Conservation (phyloP, 2,888 invertebrate genomes). For the Anaspis maculata region DNA sequence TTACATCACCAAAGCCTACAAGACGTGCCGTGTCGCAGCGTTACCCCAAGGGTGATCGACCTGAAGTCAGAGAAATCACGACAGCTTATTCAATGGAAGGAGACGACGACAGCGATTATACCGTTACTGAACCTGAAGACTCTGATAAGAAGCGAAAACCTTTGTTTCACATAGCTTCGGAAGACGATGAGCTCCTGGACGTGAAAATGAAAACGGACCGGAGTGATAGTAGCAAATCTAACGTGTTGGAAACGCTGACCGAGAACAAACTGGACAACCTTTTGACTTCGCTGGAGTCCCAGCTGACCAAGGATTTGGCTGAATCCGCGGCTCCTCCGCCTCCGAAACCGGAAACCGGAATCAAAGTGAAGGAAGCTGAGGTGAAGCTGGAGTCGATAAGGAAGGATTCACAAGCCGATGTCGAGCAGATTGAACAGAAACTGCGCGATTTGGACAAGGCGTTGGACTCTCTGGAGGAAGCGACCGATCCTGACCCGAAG, state of each 20-base stretch:
- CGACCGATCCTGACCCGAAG: slow-evolving; percentile 24
- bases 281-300: slow-evolving; percentile 18
- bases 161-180: slow-evolving; percentile 43
- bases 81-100: slow-evolving; percentile 20
- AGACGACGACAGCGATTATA: slow-evolving; percentile 29
- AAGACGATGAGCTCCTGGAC: slow-evolving; percentile 34
- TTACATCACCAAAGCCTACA: slow-evolving; percentile 38
- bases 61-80: slow-evolving; percentile 36
- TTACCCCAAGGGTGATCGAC: slow-evolving; percentile 32
- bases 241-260: slow-evolving; percentile 31
- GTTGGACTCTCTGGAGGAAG: slow-evolving; percentile 37
- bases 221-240: slow-evolving; percentile 30
- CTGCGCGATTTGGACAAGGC: slow-evolving; percentile 39
- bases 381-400: slow-evolving; percentile 12
- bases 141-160: slow-evolving; percentile 26
- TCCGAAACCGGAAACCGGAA: slow-evolving; percentile 11
- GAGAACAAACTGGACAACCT: slow-evolving; percentile 30
- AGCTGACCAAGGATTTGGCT: slow-evolving; percentile 19
- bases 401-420: slow-evolving; percentile 29
- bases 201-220: slow-evolving; percentile 11
- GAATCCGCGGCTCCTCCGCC: slow-evolving; percentile 10
- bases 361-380: slow-evolving; percentile 9
- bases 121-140: slow-evolving; percentile 25
- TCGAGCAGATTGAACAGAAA: slow-evolving; percentile 37
- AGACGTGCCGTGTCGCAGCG: slow-evolving; percentile 36